These are phyloP conservation scores for Smutsia gigantea DNA, from an alignment of 2,797 vertebrate species.

Conservation along the genomic window DNA sequence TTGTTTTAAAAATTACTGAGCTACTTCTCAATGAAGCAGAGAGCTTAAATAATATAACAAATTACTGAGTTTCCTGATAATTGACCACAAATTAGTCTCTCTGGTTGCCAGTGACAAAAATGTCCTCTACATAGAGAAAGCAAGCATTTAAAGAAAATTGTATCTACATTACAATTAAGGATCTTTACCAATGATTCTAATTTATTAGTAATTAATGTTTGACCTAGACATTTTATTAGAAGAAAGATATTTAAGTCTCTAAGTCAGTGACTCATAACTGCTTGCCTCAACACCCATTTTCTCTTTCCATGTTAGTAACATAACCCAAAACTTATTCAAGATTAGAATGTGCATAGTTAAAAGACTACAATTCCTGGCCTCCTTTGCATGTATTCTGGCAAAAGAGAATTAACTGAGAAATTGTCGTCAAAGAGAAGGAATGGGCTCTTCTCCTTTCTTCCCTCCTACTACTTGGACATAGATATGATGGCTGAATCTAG, in stretches of 20 bases:
- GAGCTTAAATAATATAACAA: slow-evolving; percentile 28
- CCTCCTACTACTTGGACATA: not conserved
- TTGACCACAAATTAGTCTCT: not conserved
- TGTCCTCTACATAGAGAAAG: slow-evolving; percentile 24
- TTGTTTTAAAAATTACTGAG: slow-evolving; percentile 18
- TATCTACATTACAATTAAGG: not conserved
- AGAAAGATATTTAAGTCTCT: not conserved
- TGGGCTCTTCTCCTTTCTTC: not conserved
- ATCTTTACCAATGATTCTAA: slow-evolving; percentile 32
- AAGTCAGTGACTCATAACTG: not conserved
- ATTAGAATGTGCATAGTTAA: not conserved
- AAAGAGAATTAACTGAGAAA: not conserved
- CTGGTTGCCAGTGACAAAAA: slow-evolving; percentile 34
- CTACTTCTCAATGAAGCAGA: not conserved
- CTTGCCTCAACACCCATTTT: not conserved
- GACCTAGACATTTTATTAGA: not conserved
- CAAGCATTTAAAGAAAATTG: slow-evolving; percentile 9
- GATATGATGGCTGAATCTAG: not conserved
- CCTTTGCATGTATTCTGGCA: not conserved
- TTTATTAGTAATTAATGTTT: not conserved
- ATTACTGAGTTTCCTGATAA: not conserved
- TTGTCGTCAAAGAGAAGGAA: not conserved
- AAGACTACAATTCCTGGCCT: not conserved
- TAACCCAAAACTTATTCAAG: slow-evolving; percentile 8
- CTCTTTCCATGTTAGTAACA: slow-evolving; percentile 21